Conservation (phyloP, 2,113 vertebrate species). For the Carollia perspicillata region DNA sequence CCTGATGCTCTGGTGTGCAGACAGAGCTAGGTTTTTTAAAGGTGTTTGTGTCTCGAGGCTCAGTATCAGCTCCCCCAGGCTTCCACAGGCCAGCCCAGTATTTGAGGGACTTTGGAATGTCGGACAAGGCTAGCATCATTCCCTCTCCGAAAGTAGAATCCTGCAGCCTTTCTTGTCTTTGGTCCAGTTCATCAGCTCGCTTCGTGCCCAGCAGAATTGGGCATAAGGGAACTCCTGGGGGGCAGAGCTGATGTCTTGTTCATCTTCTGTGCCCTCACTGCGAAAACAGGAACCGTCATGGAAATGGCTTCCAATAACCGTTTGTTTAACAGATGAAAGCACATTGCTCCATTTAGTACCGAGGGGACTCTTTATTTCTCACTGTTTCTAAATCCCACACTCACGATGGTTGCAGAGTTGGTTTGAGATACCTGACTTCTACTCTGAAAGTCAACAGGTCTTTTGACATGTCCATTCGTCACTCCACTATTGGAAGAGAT, state of each 20-base stretch:
- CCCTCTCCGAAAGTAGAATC: background rate
- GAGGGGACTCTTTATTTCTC: background rate
- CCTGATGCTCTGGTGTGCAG: background rate
- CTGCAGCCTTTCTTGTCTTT: background rate
- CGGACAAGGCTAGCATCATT: background rate
- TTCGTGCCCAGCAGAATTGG: background rate
- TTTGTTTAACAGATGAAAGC: background rate
- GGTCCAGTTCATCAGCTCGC: background rate
- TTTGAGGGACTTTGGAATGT: background rate
- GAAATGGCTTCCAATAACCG: background rate
- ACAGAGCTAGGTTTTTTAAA: background rate
- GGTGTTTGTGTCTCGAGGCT: background rate
- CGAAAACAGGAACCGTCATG: background rate
- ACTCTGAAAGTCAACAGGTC: constrained; percentile 5
- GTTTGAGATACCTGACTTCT: constrained; percentile 1
- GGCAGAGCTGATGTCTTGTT: background rate
- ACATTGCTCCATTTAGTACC: background rate
- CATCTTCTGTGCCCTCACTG: background rate
- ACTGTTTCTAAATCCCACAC: background rate
- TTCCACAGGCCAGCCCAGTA: background rate
- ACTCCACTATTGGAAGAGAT: constrained; percentile 4
- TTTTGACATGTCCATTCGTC: background rate
- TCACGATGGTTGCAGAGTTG: background rate
- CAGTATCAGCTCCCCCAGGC: background rate
- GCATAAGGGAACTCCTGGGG: background rate